phyloP scores from a whole-genome alignment of 1,140 invertebrate genomes.

The Leptinotarsa defecta region DNA sequence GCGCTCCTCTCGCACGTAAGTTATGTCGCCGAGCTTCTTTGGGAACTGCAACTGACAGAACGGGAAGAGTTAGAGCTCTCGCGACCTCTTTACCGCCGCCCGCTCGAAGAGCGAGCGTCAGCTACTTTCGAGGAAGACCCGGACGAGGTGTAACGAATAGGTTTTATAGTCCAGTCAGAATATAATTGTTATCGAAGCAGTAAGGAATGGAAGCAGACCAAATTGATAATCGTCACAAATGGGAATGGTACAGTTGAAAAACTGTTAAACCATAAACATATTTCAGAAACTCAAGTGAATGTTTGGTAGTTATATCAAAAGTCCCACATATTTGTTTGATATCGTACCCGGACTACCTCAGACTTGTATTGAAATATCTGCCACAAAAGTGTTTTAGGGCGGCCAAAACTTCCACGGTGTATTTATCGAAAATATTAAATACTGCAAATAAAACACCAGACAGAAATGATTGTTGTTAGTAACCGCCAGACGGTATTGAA shows the following conservation, averaged over 20 bases:
- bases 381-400: neutral
- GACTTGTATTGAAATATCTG: neutral
- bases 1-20: neutral
- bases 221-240: too few species aligned
- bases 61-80: slow-evolving; percentile 17
- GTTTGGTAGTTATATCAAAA: too few species aligned
- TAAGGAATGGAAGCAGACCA: too few species aligned
- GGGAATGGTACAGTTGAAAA: too few species aligned
- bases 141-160: too few species aligned
- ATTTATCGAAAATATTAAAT: neutral
- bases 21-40: slow-evolving; percentile 10
- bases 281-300: too few species aligned
- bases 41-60: slow-evolving; percentile 18
- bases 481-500: too few species aligned
- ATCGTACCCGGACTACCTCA: neutral
- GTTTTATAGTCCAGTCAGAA: too few species aligned
- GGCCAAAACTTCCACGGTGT: neutral
- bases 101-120: neutral
- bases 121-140: neutral
- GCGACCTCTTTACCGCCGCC: neutral
- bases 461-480: neutral
- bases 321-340: neutral
- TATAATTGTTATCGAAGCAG: too few species aligned
- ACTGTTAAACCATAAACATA: too few species aligned
- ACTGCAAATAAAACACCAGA: neutral